A percentile compares a stretch with the other conserved stretches of the same genome.
Evolutionary conservation across 2,113 vertebrate genomes (phyloP).

Genomic region (Prinia subflava): DNA sequence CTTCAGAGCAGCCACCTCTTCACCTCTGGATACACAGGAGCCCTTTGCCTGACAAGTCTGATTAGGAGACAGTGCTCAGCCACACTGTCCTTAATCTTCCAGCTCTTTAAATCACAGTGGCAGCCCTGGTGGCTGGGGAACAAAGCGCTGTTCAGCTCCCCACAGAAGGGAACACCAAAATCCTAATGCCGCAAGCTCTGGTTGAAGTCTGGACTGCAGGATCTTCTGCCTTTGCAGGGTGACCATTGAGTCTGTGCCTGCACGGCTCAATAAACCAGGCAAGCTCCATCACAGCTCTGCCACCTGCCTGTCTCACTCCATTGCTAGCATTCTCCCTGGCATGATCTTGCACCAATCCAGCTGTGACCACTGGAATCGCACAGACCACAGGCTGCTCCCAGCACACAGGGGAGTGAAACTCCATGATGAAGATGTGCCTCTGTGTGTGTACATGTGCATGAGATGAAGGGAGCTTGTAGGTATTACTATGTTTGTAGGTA

Average conservation of each 20-base stretch:
- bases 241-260: not conserved
- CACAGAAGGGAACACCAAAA: not conserved
- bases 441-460: too few species aligned
- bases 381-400: not conserved
- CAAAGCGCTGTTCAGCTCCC: not conserved
- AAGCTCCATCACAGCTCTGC: not conserved
- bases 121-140: not conserved
- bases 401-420: not conserved
- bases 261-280: not conserved
- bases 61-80: not conserved
- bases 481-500: not conserved
- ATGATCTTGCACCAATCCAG: not conserved
- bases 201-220: not conserved
- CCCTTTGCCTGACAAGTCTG: not conserved
- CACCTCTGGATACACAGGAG: not conserved
- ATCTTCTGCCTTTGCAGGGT: not conserved
- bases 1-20: not conserved
- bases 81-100: not conserved
- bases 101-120: not conserved
- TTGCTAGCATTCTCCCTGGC: not conserved
- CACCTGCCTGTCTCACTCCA: not conserved
- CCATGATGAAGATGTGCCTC: too few species aligned
- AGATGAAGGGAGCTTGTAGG: not conserved
- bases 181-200: not conserved
- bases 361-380: accelerated